Evolutionary conservation across 2,113 vertebrate genomes (phyloP).

Genomic region (Tetrax tetrax): DNA sequence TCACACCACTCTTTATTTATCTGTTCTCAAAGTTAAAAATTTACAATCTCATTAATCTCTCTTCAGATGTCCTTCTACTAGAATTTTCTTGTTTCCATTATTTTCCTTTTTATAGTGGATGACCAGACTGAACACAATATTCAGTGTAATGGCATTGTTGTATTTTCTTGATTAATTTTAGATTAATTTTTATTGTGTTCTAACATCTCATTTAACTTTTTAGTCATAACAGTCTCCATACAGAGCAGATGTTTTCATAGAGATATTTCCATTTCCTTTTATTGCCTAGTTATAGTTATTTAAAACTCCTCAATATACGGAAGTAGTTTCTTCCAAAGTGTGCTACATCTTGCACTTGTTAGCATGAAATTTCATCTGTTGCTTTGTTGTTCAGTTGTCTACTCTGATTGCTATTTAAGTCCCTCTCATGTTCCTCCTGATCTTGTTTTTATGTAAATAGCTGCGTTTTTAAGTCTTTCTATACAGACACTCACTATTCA

Average conservation of each 20-base stretch:
- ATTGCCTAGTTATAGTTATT: slow-evolving; percentile 16
- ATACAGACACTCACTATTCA: not conserved
- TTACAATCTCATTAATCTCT: not conserved
- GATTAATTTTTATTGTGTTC: not conserved
- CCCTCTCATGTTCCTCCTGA: not conserved
- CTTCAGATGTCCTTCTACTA: not conserved
- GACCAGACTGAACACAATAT: not conserved
- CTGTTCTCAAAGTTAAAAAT: not conserved
- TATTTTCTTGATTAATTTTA: not conserved
- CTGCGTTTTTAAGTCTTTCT: not conserved
- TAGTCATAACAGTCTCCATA: not conserved
- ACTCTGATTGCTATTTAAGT: not conserved
- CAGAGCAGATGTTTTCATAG: not conserved
- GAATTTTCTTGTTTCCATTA: not conserved
- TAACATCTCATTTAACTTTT: slow-evolving; percentile 13
- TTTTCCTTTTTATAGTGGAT: not conserved
- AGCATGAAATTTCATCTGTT: not conserved
- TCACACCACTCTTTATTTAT: not conserved
- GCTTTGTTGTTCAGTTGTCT: not conserved
- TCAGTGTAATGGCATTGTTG: not conserved
- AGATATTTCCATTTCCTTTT: slow-evolving; percentile 7
- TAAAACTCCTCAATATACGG: not conserved
- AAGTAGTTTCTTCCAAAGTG: not conserved
- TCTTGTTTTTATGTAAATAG: not conserved
- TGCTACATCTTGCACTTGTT: not conserved